phyloP scores from a whole-genome alignment of 2,113 vertebrate species.

The Perca fluviatilis region DNA sequence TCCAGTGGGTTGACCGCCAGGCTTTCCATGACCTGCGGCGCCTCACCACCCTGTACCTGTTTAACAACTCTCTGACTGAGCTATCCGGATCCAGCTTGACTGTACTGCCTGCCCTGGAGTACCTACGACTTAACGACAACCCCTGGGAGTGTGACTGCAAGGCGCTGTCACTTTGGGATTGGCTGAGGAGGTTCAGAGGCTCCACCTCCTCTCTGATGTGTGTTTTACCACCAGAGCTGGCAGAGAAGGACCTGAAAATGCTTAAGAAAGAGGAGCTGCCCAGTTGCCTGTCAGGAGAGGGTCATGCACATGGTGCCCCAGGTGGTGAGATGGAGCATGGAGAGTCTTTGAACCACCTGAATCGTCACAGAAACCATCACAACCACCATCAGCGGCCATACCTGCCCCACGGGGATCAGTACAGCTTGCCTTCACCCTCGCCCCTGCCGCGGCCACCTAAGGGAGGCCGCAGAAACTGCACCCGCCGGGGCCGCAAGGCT shows the following conservation, averaged over 20 bases:
- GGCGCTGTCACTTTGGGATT: slow-evolving; percentile 94
- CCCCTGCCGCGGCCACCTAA: slow-evolving; percentile 78
- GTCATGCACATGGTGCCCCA: slow-evolving; percentile 79
- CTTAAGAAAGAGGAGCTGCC: slow-evolving; percentile 90
- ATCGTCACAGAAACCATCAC: slow-evolving; percentile 77
- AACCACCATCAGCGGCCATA: slow-evolving; percentile 82
- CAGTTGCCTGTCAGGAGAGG: slow-evolving; percentile 84
- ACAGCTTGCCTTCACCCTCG: slow-evolving; percentile 75
- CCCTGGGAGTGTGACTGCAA: slow-evolving; percentile 96
- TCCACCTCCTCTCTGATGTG: slow-evolving; percentile 92
- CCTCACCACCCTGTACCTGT: slow-evolving; percentile 95
- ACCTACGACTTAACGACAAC: slow-evolving; percentile 96
- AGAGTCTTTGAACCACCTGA: slow-evolving; percentile 86
- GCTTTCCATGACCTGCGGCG: slow-evolving; percentile 95
- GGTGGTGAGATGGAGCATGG: slow-evolving; percentile 84
- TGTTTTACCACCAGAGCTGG: slow-evolving; percentile 83
- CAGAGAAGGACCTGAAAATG: slow-evolving; percentile 90
- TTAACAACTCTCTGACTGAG: slow-evolving; percentile 96
- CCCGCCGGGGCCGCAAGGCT: slow-evolving; percentile 84
- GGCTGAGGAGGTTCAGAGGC: slow-evolving; percentile 93
- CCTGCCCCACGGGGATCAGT: slow-evolving; percentile 82
- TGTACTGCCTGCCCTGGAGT: slow-evolving; percentile 92
- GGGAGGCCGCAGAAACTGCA: slow-evolving; percentile 89
- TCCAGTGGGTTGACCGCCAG: slow-evolving; percentile 93
- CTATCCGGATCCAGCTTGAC: slow-evolving; percentile 90